Percentiles rank a stretch among this genome's conserved stretches.
Evolutionary conservation across 2,888 invertebrate genomes (phyloP).

Genomic region (Trachelus tabidus): DNA sequence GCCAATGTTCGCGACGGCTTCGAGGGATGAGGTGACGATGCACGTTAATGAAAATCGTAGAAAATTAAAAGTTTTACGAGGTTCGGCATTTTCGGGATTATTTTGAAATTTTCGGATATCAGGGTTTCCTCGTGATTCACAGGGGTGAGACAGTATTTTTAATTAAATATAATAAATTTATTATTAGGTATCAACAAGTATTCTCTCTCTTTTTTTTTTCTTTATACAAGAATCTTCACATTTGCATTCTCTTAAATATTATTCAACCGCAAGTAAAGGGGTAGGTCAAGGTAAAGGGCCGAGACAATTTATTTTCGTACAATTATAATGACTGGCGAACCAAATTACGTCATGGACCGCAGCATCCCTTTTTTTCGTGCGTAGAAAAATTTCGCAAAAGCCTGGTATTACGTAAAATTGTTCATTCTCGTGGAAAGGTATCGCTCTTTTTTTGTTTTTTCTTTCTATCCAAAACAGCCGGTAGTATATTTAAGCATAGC

Average conservation of each 20-base stretch:
- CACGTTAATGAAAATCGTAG: background rate
- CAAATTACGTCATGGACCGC: background rate
- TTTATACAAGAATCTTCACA: constrained; percentile 51
- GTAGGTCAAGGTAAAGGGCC: background rate
- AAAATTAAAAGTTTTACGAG: background rate
- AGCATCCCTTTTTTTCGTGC: background rate
- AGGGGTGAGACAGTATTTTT: background rate
- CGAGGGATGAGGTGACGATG: background rate
- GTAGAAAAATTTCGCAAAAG: background rate
- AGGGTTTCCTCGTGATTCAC: background rate
- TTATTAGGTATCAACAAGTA: constrained; percentile 60
- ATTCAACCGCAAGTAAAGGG: constrained; percentile 47
- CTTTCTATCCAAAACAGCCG: background rate
- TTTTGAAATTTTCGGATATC: background rate
- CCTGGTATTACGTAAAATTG: background rate
- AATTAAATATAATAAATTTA: constrained; percentile 60
- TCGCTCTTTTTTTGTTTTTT: background rate
- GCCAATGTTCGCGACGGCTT: background rate
- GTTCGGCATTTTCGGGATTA: background rate
- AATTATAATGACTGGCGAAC: background rate
- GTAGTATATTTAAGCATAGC: background rate
- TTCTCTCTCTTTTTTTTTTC: background rate
- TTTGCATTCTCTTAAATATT: constrained; percentile 50
- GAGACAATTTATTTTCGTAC: background rate
- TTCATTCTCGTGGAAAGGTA: background rate